Evolutionary conservation across 2,113 vertebrate genomes (phyloP), one percentile per base, ranked within the genome.

Genomic region (Natator depressus): DNA sequence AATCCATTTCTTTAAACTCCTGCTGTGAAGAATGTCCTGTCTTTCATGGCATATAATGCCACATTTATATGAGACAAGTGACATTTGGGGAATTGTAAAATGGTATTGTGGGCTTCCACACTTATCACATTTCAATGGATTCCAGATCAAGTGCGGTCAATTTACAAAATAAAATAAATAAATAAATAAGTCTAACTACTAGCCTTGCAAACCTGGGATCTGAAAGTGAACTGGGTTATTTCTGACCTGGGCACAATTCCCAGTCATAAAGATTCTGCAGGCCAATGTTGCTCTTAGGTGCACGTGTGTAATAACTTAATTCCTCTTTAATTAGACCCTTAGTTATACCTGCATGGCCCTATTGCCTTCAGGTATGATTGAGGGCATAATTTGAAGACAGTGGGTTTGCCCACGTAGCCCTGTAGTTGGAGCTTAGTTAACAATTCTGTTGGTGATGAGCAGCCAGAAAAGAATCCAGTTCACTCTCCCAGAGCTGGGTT

Each of bases 331-430:
- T 85, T 54, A 65, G 53, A 85, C 27, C 1, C 42, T 27, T 78
- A 47, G 38, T 2, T 22, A 53, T n/a, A 55, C 10, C 55, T 38
- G 80, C 42, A 72, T 14, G 87, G 89, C 75, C 76, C 84, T 12
- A 35, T 22, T 0, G 9, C 3, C 46, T 85, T 81, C 2, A 4
- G 10, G 55, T 0, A 1, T 78, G 49, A 53, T 6, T 38, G 80
- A 50, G 19, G 38, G 35, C 47, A 0, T 16, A 29, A 0, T 1
- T 17, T 2, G 54, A 35, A 82, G 72, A 27, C 0, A 3, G 22
- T 51, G 62, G 4, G 1, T 1, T 46, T 78, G 12, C 29, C 0
- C 5, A 22, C 54, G 11, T 16, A 57, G 85, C 38, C 84, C 80
- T 53, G 35, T 38, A 65, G 62, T 38, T 8, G 46, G 42, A 22